Base-by-base conservation (phyloP, 1,140 invertebrate genomes). In the Brachionus asplanchnoidis region DNA sequence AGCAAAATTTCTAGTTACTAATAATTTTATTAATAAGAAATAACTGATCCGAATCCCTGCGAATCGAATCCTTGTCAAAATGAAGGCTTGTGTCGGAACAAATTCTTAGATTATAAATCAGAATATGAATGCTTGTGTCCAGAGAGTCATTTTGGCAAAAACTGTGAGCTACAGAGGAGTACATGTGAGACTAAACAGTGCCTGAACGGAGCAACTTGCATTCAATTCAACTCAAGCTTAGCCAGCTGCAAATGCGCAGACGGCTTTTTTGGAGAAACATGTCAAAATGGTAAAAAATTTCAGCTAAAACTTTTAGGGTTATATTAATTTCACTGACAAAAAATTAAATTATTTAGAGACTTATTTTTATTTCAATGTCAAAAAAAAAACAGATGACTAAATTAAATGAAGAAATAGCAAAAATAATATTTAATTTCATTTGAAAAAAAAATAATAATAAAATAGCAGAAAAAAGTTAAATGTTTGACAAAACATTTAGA, bases 11-110 rank as follows among this genome's bases (percentile, higher is more conserved):
- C 17, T 79, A 28, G 1, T 56, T 50, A 14, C 1, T 14, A 50
- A 8, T 60, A 11, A 79, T 4, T 79, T 53, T 65, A 28, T 32
- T 46, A 2, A 17, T 20, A 0, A 80, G 79, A 82, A 82, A 65
- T 82, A 26, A 82, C 23, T 36, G 79, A 65, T 8, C 32, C 36
- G 3, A 66, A 65, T 46, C 79, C 42, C 5, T 82, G 95, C 77
- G 91, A 90, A 60, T 92, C 93, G 0, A 93, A 94, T 88, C 94
- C 94, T 2, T 96, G 95, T 88, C 91, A 92, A 83, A 93, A 95
- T 88, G 93, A 93, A n/a, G 95, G 94, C 0, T 87, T 88, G 0
- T 96, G 95, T 89, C 56, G 36, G 1, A 82, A 12, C 3, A 82
- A 36, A 82, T 82, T 82, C 17, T 9, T 14, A 12, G 53, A 60